Percentiles rank a stretch among this genome's conserved stretches.
These are phyloP conservation scores for Oryzaephilus surinamensis DNA, from an alignment of 1,140 invertebrate genomes.

Conservation along the genomic window DNA sequence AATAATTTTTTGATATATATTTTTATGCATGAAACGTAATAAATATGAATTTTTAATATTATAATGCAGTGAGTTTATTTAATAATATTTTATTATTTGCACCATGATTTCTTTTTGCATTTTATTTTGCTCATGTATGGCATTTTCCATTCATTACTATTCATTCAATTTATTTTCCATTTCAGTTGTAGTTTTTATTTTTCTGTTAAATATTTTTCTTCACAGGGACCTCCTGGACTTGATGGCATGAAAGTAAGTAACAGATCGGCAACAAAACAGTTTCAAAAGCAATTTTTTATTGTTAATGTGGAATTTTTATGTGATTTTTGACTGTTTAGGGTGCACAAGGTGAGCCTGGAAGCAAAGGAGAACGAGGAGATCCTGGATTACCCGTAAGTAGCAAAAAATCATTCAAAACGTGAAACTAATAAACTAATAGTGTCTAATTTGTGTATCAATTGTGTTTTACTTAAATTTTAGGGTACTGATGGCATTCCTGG, in stretches of 20 bases:
- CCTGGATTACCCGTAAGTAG: constrained; percentile 79
- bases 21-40: too few species aligned
- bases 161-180: constrained; percentile 21
- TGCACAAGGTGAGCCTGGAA: constrained; percentile 80
- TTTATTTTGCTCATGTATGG: constrained; percentile 18
- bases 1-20: too few species aligned
- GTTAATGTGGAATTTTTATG: not conserved
- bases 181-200: constrained; percentile 27
- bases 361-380: constrained; percentile 83
- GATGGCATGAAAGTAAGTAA: constrained; percentile 62
- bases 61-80: too few species aligned
- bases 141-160: constrained; percentile 12
- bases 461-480: constrained; percentile 45
- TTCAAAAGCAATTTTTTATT: not conserved
- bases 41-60: too few species aligned
- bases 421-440: too few species aligned
- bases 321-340: constrained; percentile 47
- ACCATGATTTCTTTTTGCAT: constrained; percentile 6
- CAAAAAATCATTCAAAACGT: too few species aligned
- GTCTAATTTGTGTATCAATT: constrained; percentile 1
- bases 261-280: not conserved
- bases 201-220: constrained; percentile 36
- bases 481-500: constrained; percentile 88
- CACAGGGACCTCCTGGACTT: constrained; percentile 58
- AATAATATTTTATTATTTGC: too few species aligned